phyloP scores from a whole-genome alignment of 2,797 vertebrate species.

The Macropus fuliginosus region DNA sequence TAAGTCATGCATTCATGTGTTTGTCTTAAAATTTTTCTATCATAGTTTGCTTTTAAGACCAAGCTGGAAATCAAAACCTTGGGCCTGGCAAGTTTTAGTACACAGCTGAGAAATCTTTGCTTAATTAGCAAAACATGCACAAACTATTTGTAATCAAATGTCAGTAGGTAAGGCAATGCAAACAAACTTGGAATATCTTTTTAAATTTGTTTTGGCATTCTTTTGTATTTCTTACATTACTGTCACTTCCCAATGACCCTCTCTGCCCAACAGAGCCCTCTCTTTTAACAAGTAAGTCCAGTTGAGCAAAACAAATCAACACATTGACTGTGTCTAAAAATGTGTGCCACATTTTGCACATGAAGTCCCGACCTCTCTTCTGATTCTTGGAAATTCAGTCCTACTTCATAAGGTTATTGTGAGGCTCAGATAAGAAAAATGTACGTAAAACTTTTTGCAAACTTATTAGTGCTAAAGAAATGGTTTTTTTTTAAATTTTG shows the following conservation, averaged over 20 bases:
- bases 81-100: constrained; percentile 1
- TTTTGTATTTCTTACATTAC: neutral
- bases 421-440: neutral
- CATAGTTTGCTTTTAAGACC: constrained; percentile 11
- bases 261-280: neutral
- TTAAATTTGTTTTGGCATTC: constrained; percentile 1
- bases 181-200: neutral
- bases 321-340: neutral
- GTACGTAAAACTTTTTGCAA: neutral
- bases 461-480: neutral
- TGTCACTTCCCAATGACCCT: neutral
- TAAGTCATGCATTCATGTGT: constrained; percentile 29
- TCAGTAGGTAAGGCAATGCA: constrained; percentile 39
- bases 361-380: neutral
- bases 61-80: constrained; percentile 31
- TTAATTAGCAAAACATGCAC: constrained; percentile 14
- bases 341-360: neutral
- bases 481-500: neutral
- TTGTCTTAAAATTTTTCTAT: neutral
- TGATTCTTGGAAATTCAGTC: neutral
- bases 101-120: constrained; percentile 17
- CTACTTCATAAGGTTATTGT: neutral
- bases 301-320: neutral
- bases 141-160: constrained; percentile 24
- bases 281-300: neutral